phyloP scores from a whole-genome alignment of 2,797 vertebrate species.

The Argya squamiceps region DNA sequence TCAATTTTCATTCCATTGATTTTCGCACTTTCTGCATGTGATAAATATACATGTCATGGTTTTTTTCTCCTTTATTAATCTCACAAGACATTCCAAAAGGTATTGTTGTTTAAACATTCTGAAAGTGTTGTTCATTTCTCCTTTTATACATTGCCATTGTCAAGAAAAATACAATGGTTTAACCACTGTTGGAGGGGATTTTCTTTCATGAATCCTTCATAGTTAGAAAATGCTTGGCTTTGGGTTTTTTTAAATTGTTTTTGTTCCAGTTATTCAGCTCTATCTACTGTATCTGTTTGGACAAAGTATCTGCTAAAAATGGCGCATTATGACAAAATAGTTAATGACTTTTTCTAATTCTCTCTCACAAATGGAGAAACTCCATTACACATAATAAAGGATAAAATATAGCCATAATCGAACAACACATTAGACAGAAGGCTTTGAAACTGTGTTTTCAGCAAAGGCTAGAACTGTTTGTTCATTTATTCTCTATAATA shows the following conservation, averaged over 20 bases:
- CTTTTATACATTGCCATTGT: not conserved
- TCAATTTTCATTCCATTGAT: not conserved
- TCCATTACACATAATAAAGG: conserved; percentile 24
- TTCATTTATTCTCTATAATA: conserved; percentile 30
- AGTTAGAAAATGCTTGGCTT: not conserved
- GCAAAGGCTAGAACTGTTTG: conserved; percentile 5
- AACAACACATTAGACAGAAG: conserved; percentile 29
- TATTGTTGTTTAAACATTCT: not conserved
- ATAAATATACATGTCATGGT: not conserved
- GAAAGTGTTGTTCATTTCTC: not conserved
- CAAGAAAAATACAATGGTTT: not conserved
- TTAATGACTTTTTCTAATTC: conserved; percentile 35
- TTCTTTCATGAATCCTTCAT: not conserved
- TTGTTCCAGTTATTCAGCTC: not conserved
- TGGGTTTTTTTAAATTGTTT: not conserved
- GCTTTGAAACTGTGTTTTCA: conserved; percentile 37
- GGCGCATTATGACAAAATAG: not conserved
- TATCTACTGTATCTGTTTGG: not conserved
- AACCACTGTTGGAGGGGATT: not conserved
- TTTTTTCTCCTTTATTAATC: not conserved
- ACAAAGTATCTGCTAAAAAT: not conserved
- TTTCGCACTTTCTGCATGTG: not conserved
- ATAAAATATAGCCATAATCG: conserved; percentile 23
- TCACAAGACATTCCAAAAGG: not conserved
- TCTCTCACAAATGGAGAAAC: conserved; percentile 24